phyloP scores from a whole-genome alignment of 2,888 invertebrate species.

The Leptopterna dolabrata region DNA sequence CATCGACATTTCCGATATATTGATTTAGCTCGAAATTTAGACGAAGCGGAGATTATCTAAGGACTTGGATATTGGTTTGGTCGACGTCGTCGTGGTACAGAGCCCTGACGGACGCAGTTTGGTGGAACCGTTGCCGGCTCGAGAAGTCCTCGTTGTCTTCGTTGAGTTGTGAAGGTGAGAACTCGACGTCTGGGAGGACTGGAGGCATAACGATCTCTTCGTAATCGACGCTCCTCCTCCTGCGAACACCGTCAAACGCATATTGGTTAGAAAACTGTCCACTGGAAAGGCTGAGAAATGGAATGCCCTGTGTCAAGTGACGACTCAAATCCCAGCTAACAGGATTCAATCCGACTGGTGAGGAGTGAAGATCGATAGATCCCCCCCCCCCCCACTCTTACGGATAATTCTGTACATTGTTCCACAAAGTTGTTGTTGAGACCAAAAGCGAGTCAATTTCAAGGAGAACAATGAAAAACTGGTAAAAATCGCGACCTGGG shows the following conservation, averaged over 20 bases:
- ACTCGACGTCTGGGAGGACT: slow-evolving; percentile 80
- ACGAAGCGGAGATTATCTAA: slow-evolving; percentile 56
- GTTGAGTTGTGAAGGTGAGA: slow-evolving; percentile 88
- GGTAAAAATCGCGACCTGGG: too few relatives aligned
- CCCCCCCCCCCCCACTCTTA: too few relatives aligned
- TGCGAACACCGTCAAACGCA: background rate
- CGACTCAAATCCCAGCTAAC: too few relatives aligned
- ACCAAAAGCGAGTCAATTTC: too few relatives aligned
- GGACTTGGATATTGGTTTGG: slow-evolving; percentile 60
- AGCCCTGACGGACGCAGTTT: slow-evolving; percentile 81
- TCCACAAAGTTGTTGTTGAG: too few relatives aligned
- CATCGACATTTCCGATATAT: too few relatives aligned
- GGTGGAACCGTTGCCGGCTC: slow-evolving; percentile 91
- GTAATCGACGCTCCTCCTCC: slow-evolving; percentile 81
- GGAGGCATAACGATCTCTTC: slow-evolving; percentile 90
- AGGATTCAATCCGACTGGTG: too few relatives aligned
- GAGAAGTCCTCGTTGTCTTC: slow-evolving; percentile 97
- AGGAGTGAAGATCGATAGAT: too few relatives aligned
- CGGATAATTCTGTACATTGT: too few relatives aligned
- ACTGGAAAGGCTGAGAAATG: background rate
- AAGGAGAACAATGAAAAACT: too few relatives aligned
- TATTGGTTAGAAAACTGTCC: background rate
- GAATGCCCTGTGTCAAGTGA: too few relatives aligned
- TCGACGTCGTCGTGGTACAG: slow-evolving; percentile 55
- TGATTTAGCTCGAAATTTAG: too few relatives aligned